A percentile compares a stretch with the other conserved stretches of the same genome.
These are phyloP conservation scores for Asbolus verrucosus DNA, from an alignment of 1,140 invertebrate genomes.

Conservation along the genomic window DNA sequence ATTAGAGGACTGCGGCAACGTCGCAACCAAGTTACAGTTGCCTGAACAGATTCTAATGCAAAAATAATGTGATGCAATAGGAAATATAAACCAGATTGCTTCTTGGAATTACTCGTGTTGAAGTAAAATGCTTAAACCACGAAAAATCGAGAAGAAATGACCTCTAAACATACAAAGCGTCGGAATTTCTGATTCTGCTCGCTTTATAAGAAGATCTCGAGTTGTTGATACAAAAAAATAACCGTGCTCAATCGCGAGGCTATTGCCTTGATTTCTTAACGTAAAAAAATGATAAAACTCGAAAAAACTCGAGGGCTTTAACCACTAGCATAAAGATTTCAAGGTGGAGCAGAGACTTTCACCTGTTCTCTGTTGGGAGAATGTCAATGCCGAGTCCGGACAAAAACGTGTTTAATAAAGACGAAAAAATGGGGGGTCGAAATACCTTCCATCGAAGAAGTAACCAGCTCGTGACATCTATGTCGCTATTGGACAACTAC, in stretches of 20 bases:
- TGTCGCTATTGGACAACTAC: not conserved
- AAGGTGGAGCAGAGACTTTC: conserved; percentile 37
- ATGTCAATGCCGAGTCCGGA: conserved; percentile 31
- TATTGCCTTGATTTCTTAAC: not conserved
- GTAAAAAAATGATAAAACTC: not conserved
- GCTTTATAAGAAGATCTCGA: conserved; percentile 2
- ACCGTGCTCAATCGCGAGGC: not conserved
- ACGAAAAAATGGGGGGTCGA: conserved; percentile 11
- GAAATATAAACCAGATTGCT: conserved; percentile 39
- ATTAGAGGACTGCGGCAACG: conserved; percentile 5
- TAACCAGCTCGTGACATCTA: conserved; percentile 2
- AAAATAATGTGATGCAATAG: conserved; percentile 38
- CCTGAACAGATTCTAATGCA: conserved; percentile 36
- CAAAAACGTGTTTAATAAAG: conserved; percentile 26
- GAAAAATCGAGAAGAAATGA: conserved; percentile 21
- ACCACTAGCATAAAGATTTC: conserved; percentile 19
- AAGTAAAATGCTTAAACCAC: conserved; percentile 3
- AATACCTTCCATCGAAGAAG: not conserved
- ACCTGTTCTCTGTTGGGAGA: conserved; percentile 13
- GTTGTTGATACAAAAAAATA: not conserved
- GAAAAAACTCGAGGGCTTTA: conserved; percentile 17
- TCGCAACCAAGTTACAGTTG: conserved; percentile 13
- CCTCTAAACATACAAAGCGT: conserved; percentile 6
- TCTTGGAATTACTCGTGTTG: conserved; percentile 32
- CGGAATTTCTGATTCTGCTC: too few species aligned